Evolutionary conservation across 2,797 vertebrate species (phyloP).

Genomic region (Corythornis leucogaster): DNA sequence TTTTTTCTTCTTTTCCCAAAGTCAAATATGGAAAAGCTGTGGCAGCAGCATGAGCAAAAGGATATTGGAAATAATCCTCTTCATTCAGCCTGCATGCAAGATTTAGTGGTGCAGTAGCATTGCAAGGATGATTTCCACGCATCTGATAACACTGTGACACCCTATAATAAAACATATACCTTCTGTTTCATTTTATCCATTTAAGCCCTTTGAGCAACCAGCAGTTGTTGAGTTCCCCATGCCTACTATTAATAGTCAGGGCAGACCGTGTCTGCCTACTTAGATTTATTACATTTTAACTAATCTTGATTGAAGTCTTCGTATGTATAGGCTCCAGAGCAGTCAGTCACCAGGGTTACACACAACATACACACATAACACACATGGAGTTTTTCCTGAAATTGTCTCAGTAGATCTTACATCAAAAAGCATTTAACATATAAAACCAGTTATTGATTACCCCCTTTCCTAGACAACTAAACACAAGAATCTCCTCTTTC

Average conservation of each 20-base stretch:
- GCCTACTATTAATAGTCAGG: conserved; percentile 55
- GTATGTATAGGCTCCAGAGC: conserved; percentile 7
- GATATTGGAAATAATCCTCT: conserved; percentile 68
- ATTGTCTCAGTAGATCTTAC: background rate
- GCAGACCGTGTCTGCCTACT: conserved; percentile 61
- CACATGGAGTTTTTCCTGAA: background rate
- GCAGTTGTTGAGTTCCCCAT: conserved; percentile 69
- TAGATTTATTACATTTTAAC: conserved; percentile 73
- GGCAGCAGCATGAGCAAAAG: conserved; percentile 55
- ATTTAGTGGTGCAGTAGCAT: conserved; percentile 57
- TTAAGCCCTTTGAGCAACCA: conserved; percentile 72
- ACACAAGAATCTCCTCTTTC: background rate
- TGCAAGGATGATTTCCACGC: conserved; percentile 68
- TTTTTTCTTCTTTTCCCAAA: conserved; percentile 32
- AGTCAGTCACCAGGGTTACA: conserved; percentile 50
- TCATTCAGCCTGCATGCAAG: conserved; percentile 45
- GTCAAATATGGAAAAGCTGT: conserved; percentile 61
- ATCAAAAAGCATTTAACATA: background rate
- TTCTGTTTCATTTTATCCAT: conserved; percentile 73
- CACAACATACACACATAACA: background rate
- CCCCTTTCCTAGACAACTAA: background rate
- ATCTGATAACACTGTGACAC: conserved; percentile 65
- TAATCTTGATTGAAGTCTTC: conserved; percentile 69
- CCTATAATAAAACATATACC: conserved; percentile 70
- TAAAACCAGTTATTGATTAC: background rate